Base-by-base conservation (phyloP, 2,888 invertebrate genomes). In the Papilio gigon region DNA sequence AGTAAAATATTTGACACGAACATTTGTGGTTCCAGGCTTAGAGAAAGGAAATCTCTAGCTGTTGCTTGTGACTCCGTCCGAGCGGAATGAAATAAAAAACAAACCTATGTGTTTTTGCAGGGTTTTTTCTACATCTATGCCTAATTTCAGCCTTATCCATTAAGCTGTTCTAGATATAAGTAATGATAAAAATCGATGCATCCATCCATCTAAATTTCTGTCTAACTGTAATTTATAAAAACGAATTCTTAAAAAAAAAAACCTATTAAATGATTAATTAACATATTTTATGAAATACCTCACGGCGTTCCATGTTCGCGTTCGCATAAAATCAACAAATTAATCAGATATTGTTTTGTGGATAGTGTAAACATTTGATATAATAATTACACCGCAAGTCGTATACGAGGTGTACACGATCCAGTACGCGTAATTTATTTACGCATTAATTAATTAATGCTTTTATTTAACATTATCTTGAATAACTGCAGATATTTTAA, bases 321-420 rank as follows among this genome's bases (percentile, higher is more conserved):
- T 47, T 47, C 22, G 20, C 5, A 47, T 47, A 47, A 47, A 22
- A 22, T 47, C 20, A 47, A 22, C 47, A 47, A 59, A 33, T 59
- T 59, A 59, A 59, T 59, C 59, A 59, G 9, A 35, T 63, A 42
- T 64, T 40, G 61, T 53, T 58, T 67, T 65, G 47, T 61, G 14
- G n/a, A 8, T 35, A 20, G 35, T 35, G 37, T 59, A 37, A 59
- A 59, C 20, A 59, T 59, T 59, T 59, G 37, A 77, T 76, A 69
- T 70, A 72, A 72, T 74, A 78, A 76, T 77, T 73, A 71, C 71
- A 76, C 73, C 65, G 66, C 74, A 47, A 50, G 47, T 44, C 22
- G 47, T 12, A 22, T 47, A 47, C 22, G 11, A 12, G 5, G 42
- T 5, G 42, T 42, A 42, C 42, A 42, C 42, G 42, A 17, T 42